Percentiles rank a stretch among this genome's conserved stretches.
These are phyloP conservation scores for Hippocampus barbouri DNA, from an alignment of 2,113 vertebrate species.

Conservation along the genomic window DNA sequence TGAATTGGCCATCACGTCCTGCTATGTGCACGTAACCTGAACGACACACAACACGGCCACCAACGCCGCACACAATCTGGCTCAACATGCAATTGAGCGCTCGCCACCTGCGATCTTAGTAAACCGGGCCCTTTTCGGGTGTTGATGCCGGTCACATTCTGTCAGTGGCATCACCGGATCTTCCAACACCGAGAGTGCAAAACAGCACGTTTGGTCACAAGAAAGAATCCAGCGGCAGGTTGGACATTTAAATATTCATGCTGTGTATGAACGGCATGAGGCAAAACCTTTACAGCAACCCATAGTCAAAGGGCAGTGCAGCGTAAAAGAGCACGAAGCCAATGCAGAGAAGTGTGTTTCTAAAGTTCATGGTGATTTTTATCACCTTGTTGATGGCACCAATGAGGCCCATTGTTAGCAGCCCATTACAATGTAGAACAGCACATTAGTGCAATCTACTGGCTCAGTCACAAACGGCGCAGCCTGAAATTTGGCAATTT, in stretches of 20 bases:
- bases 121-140: conserved; percentile 4
- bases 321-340: conserved; percentile 41
- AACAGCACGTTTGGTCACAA: conserved; percentile 27
- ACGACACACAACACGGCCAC: too few relatives aligned
- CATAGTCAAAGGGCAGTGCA: conserved; percentile 50
- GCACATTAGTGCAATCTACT: conserved; percentile 34
- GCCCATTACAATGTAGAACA: conserved; percentile 28
- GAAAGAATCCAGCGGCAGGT: conserved; percentile 25
- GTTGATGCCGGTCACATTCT: conserved; percentile 21
- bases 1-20: too few relatives aligned
- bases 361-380: conserved; percentile 54
- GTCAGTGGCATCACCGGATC: conserved; percentile 19
- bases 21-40: too few relatives aligned
- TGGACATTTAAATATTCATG: conserved; percentile 50
- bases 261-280: conserved; percentile 28
- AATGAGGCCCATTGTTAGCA: conserved; percentile 31
- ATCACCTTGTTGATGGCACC: conserved; percentile 45
- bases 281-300: conserved; percentile 51
- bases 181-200: conserved; percentile 9
- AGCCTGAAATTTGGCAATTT: conserved; percentile 38
- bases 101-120: too few relatives aligned
- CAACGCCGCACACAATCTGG: too few relatives aligned
- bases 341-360: conserved; percentile 29
- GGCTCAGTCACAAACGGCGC: conserved; percentile 43
- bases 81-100: too few relatives aligned